Conservation (phyloP, 1,140 invertebrate genomes). For the Hyphantria cunea region DNA sequence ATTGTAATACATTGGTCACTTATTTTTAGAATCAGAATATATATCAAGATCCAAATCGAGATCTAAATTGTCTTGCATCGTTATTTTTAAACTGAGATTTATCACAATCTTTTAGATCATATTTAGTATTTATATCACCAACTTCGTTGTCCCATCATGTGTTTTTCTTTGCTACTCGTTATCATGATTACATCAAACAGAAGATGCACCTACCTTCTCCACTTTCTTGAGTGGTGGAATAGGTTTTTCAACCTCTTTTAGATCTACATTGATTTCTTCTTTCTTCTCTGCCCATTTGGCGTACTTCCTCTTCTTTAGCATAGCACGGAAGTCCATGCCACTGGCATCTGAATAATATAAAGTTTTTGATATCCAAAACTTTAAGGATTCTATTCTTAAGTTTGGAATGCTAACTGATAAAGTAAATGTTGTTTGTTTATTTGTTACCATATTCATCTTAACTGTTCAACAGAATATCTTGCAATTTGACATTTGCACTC, state of each 20-base stretch:
- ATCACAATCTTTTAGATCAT: slow-evolving; percentile 29
- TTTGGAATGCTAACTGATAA: no score
- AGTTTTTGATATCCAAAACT: no score
- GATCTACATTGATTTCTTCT: slow-evolving; percentile 94
- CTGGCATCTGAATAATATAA: slow-evolving; percentile 87
- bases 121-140: slow-evolving; percentile 64
- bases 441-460: no score
- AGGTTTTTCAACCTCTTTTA: slow-evolving; percentile 95
- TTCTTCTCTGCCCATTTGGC: slow-evolving; percentile 96
- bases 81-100: slow-evolving; percentile 30
- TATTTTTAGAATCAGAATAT: slow-evolving; percentile 11
- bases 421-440: no score
- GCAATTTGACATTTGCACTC: no score
- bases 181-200: slow-evolving; percentile 1
- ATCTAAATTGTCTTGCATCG: slow-evolving; percentile 30
- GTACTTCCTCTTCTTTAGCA: slow-evolving; percentile 98
- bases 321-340: slow-evolving; percentile 98
- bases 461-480: no score
- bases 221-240: slow-evolving; percentile 94
- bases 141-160: slow-evolving; percentile 25
- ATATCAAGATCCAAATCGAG: slow-evolving; percentile 18
- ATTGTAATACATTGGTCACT: slow-evolving; percentile 3
- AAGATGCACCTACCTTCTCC: slow-evolving; percentile 88
- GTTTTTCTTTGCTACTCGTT: neutral
- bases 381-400: no score